Evolutionary conservation across 2,797 vertebrate genomes (phyloP).

Genomic region (Gymnothorax reevesii): DNA sequence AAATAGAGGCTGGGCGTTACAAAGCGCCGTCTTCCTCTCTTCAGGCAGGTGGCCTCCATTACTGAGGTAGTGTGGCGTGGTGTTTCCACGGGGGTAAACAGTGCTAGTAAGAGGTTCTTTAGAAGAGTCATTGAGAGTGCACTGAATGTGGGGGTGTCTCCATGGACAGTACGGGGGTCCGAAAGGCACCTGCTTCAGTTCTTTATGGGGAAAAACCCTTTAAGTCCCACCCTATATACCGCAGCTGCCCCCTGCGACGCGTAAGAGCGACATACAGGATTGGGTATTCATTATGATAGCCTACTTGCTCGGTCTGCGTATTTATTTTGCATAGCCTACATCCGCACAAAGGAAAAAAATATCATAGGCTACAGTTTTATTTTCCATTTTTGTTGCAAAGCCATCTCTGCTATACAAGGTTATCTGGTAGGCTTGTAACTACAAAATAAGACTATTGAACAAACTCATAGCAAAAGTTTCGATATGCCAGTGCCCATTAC

Average conservation of each 20-base stretch:
- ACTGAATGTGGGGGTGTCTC: conserved; percentile 74
- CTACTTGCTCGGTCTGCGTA: not conserved
- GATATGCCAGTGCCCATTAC: too few relatives aligned
- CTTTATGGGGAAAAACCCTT: conserved; percentile 78
- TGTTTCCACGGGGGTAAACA: conserved; percentile 70
- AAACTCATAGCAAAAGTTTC: not conserved
- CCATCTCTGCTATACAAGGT: not conserved
- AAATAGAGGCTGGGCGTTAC: conserved; percentile 70
- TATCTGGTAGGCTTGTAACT: not conserved
- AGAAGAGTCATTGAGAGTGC: conserved; percentile 67
- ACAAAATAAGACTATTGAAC: not conserved
- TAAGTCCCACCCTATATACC: conserved; percentile 83
- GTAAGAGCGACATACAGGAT: conserved; percentile 15
- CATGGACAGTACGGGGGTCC: conserved; percentile 81
- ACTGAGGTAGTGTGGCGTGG: conserved; percentile 53
- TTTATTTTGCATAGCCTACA: not conserved
- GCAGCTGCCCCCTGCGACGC: conserved; percentile 78
- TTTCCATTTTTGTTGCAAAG: not conserved
- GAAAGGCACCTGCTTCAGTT: conserved; percentile 87
- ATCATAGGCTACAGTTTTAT: not conserved
- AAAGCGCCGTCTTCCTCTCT: conserved; percentile 63
- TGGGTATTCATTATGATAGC: conserved; percentile 6
- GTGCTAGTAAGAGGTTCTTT: conserved; percentile 62
- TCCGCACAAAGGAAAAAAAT: not conserved
- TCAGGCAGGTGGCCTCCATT: conserved; percentile 75